These are phyloP conservation scores for Temnothorax curvispinosus DNA, from an alignment of 1,140 invertebrate species.

Conservation along the genomic window DNA sequence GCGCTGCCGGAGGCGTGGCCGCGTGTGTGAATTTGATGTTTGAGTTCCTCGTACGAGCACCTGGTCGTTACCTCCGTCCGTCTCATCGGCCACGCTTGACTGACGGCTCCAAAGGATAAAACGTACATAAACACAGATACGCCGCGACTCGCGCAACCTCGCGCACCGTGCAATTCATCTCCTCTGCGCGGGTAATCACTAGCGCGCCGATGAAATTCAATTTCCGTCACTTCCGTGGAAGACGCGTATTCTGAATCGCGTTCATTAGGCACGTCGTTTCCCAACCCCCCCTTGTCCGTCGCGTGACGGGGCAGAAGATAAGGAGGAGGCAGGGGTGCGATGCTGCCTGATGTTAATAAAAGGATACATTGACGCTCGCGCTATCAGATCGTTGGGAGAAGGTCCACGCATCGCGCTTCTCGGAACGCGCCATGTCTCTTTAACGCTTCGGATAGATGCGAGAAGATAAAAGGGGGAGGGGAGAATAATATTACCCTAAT, in stretches of 20 bases:
- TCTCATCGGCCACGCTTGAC: conserved; percentile 55
- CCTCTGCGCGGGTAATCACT: conserved; percentile 48
- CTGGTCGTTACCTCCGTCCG: conserved; percentile 46
- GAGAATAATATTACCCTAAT: conserved; percentile 34
- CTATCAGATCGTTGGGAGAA: conserved; percentile 55
- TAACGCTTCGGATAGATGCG: conserved; percentile 33
- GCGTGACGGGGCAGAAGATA: conserved; percentile 50
- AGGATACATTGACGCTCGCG: conserved; percentile 59
- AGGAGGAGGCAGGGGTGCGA: conserved; percentile 45
- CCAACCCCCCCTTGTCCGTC: conserved; percentile 35
- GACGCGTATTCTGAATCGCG: conserved; percentile 69
- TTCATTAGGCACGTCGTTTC: conserved; percentile 66
- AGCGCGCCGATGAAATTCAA: conserved; percentile 69
- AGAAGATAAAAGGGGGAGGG: conserved; percentile 33
- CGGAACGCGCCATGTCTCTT: conserved; percentile 31
- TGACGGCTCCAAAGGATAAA: conserved; percentile 53
- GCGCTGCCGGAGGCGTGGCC: conserved; percentile 55
- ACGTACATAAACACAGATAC: conserved; percentile 64
- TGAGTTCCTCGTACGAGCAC: conserved; percentile 56
- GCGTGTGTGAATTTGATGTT: conserved; percentile 61
- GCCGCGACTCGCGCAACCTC: conserved; percentile 49
- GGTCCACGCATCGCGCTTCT: conserved; percentile 42
- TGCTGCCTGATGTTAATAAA: conserved; percentile 57
- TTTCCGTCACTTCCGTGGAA: conserved; percentile 68
- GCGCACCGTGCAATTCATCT: conserved; percentile 65